These are phyloP conservation scores for Monomorium pharaonis DNA, from an alignment of 1,140 invertebrate species.

Conservation along the genomic window DNA sequence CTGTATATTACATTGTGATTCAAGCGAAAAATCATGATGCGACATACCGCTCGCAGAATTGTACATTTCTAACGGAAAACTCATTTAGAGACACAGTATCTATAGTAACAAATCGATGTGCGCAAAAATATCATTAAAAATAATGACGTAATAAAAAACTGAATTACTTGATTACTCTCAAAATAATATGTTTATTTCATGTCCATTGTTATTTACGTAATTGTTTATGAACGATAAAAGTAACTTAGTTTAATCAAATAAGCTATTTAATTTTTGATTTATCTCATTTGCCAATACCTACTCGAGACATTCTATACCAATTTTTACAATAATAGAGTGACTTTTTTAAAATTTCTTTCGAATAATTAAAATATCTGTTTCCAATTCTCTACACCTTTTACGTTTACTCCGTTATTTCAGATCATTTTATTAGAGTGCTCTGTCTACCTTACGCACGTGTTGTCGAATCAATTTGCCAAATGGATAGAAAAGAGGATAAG, in stretches of 20 bases:
- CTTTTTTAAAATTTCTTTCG: neutral
- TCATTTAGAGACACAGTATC: neutral
- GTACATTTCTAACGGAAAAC: no score
- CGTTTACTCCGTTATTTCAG: slow-evolving; percentile 15
- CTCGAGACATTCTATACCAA: neutral
- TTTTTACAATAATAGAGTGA: neutral
- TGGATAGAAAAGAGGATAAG: slow-evolving; percentile 50
- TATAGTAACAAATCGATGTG: neutral
- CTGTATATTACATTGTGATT: no score
- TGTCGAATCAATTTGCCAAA: slow-evolving; percentile 77
- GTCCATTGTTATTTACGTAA: neutral
- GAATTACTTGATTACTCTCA: neutral
- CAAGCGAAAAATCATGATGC: no score
- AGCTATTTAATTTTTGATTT: neutral
- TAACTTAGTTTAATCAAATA: neutral
- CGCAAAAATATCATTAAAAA: neutral
- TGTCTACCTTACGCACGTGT: slow-evolving; percentile 15
- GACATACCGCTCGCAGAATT: no score
- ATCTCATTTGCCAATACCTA: neutral
- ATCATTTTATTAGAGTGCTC: slow-evolving; percentile 12
- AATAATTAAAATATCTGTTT: neutral
- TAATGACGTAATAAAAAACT: neutral
- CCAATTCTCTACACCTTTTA: neutral
- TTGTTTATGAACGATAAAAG: neutral
- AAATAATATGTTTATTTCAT: neutral